These are phyloP conservation scores for Basileuterus tristriatus DNA, from an alignment of 2,797 vertebrate genomes.

Conservation along the genomic window DNA sequence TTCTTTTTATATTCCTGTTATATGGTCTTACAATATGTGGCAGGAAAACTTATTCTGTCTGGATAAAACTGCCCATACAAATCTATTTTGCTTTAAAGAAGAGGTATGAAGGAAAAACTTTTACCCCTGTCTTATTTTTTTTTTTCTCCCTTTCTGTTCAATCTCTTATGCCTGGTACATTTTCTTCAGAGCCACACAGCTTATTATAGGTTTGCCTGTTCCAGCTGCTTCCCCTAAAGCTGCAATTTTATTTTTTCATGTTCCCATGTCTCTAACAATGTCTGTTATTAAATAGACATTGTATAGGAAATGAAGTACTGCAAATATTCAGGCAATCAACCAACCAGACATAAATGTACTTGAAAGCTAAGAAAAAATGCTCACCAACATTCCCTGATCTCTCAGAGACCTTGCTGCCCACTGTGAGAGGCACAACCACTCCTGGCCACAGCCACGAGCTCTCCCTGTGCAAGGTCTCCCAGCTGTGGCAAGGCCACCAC, in stretches of 20 bases:
- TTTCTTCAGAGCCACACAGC: not conserved
- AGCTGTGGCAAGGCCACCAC: not conserved
- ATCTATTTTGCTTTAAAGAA: not conserved
- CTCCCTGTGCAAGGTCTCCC: not conserved
- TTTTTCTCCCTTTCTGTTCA: rapidly evolving
- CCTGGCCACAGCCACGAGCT: rapidly evolving
- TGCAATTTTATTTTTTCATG: not conserved
- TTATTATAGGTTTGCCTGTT: not conserved
- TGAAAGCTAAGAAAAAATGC: not conserved
- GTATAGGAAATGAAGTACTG: not conserved
- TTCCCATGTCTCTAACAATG: not conserved
- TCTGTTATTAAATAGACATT: not conserved
- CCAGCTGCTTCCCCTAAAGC: not conserved
- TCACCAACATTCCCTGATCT: rapidly evolving
- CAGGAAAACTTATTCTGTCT: not conserved
- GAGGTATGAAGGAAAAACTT: not conserved
- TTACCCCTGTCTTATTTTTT: not conserved
- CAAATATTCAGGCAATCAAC: not conserved
- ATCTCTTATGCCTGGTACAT: not conserved
- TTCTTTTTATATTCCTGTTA: not conserved
- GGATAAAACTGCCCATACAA: not conserved
- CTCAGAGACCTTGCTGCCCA: not conserved
- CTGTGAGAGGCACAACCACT: not conserved
- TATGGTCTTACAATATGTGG: not conserved
- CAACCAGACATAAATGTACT: not conserved